Evolutionary conservation across 2,113 vertebrate genomes (phyloP).

Genomic region (Sorex araneus): DNA sequence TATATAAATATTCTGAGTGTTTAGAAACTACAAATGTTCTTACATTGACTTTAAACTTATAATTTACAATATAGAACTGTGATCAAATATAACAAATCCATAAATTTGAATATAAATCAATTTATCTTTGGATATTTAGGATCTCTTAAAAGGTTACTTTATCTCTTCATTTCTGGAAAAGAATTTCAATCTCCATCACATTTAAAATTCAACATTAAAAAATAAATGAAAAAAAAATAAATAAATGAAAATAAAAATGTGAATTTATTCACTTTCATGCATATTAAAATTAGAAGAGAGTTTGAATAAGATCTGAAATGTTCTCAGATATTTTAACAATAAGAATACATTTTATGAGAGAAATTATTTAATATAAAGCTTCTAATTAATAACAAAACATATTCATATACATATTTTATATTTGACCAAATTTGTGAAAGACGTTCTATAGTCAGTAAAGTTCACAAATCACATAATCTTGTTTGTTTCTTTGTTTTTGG

Average conservation of each 20-base stretch:
- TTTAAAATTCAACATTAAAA: too few relatives aligned
- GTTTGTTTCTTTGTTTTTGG: constrained; percentile 6
- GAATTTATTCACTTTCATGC: background rate
- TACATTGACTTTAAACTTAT: too few relatives aligned
- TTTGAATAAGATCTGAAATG: background rate
- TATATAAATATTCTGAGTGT: too few relatives aligned
- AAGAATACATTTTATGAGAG: constrained; percentile 4
- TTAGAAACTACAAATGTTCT: too few relatives aligned
- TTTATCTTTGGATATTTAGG: background rate
- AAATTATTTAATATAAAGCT: background rate
- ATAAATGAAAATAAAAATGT: too few relatives aligned
- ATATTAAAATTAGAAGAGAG: background rate
- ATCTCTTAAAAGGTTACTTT: background rate
- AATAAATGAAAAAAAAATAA: too few relatives aligned
- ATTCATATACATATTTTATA: background rate
- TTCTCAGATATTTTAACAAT: background rate
- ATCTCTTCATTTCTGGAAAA: background rate
- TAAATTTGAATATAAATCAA: background rate
- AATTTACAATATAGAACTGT: too few relatives aligned
- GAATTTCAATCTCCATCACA: too few relatives aligned
- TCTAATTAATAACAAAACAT: background rate
- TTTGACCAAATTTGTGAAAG: background rate
- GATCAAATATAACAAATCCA: background rate
- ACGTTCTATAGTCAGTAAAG: too few relatives aligned
- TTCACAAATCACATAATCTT: too few relatives aligned